A percentile compares a stretch with the other conserved stretches of the same genome.
Evolutionary conservation across 2,797 vertebrate genomes (phyloP).

Genomic region (Myotis myotis): DNA sequence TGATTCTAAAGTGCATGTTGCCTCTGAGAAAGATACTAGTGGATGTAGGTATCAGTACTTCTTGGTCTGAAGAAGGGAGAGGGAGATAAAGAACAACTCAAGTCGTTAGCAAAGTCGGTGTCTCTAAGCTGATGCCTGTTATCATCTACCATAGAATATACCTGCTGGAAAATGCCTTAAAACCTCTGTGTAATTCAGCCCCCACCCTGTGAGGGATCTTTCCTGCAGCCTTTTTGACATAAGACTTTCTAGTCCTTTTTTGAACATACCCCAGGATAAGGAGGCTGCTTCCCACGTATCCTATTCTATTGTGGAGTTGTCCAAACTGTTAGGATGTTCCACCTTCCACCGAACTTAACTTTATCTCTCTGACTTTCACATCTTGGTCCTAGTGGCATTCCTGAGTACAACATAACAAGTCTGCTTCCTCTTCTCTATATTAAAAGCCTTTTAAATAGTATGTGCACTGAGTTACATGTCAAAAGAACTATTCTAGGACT

Average conservation of each 20-base stretch:
- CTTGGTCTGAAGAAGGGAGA: neutral
- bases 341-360: neutral
- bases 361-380: neutral
- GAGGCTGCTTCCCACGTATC: neutral
- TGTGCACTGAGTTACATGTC: neutral
- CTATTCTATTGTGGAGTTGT: neutral
- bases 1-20: neutral
- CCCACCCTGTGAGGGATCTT: neutral
- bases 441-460: neutral
- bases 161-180: neutral
- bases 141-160: neutral
- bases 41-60: neutral
- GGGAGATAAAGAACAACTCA: neutral
- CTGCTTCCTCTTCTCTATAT: neutral
- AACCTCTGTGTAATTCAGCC: neutral
- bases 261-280: neutral
- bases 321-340: neutral
- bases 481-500: conserved; percentile 1
- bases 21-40: neutral
- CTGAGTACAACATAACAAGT: neutral
- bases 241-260: neutral
- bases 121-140: neutral
- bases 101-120: neutral
- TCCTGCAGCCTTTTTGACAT: neutral
- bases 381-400: neutral